Conservation (phyloP, 2,113 vertebrate genomes). For the Callithrix jacchus region DNA sequence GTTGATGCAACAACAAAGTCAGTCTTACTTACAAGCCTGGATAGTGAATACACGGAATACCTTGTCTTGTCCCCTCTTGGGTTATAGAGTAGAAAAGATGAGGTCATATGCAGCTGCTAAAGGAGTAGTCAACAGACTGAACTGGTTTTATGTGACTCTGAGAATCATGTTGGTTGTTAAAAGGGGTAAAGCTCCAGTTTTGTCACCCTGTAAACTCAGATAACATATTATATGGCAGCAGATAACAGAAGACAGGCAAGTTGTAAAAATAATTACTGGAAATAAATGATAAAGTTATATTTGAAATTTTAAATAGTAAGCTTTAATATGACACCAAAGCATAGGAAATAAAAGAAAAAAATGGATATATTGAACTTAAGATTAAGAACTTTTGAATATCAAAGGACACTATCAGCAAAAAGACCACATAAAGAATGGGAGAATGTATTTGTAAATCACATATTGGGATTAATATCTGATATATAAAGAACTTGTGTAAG, state of each 20-base stretch:
- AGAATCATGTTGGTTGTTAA: not conserved
- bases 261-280: not conserved
- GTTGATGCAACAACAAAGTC: not conserved
- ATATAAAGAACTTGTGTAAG: not conserved
- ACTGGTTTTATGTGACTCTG: not conserved
- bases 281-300: conserved; percentile 12
- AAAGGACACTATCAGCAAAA: not conserved
- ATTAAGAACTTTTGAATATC: not conserved
- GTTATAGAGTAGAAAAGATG: not conserved
- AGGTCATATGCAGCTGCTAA: not conserved
- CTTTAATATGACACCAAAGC: not conserved
- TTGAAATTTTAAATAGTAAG: conserved; percentile 34
- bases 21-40: not conserved
- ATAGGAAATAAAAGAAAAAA: not conserved
- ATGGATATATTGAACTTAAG: not conserved
- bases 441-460: not conserved
- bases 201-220: not conserved
- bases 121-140: not conserved
- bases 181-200: not conserved
- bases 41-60: not conserved
- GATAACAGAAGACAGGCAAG: conserved; percentile 2
- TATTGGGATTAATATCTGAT: not conserved
- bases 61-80: not conserved
- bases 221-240: not conserved
- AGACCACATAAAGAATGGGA: not conserved